Conservation (phyloP, 2,113 vertebrate genomes). For the Oryzias curvinotus region DNA sequence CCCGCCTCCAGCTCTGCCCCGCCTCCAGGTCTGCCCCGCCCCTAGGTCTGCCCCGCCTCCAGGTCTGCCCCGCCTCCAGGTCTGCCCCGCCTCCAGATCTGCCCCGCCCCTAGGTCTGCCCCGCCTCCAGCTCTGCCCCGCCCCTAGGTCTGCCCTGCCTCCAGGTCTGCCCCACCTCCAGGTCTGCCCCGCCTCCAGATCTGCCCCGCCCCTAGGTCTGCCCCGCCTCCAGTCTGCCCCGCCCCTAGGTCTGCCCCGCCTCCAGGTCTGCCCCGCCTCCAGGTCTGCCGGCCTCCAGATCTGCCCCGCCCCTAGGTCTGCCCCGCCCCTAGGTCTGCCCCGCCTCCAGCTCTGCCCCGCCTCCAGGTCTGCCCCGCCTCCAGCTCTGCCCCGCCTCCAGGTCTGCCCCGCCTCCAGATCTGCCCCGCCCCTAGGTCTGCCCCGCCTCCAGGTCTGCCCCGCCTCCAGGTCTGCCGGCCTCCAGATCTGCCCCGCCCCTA, state of each 20-base stretch:
- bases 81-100: conserved; percentile 1
- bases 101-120: neutral
- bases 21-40: conserved; percentile 1
- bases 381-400: neutral
- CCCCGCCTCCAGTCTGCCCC: neutral
- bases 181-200: conserved; percentile 1
- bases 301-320: neutral
- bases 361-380: neutral
- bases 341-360: neutral
- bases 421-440: neutral
- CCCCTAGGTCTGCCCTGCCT: conserved; percentile 1
- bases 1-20: neutral
- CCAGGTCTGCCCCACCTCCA: neutral
- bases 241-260: neutral
- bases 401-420: conserved; percentile 1
- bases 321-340: neutral
- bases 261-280: neutral
- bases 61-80: neutral
- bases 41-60: neutral
- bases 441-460: neutral
- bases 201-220: neutral
- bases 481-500: neutral
- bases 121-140: neutral
- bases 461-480: neutral
- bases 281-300: conserved; percentile 2